Evolutionary conservation across 2,797 vertebrate genomes (phyloP), one percentile per base, ranked within the genome.

Genomic region (Urophycis tenuis): DNA sequence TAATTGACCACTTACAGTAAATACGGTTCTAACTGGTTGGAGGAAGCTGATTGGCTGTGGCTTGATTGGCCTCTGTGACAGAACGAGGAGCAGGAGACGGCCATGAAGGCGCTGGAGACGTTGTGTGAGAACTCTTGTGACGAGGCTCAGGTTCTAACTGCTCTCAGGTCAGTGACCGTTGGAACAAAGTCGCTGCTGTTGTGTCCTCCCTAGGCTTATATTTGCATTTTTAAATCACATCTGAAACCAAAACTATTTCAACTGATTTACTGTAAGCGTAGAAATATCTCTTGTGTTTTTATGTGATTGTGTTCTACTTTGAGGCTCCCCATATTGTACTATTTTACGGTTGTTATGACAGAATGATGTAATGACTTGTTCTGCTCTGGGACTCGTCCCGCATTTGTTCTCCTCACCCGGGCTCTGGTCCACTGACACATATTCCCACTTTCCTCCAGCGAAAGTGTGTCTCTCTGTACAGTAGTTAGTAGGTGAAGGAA

Each of bases 61-160:
- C 25, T 35, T 30, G 19, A 67, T 67, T 67, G 60, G 29, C 5
- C 5, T 29, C 60, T 81, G 45, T 82, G 33, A 81, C 78, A 98
- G 97, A 94, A 93, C 77, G 89, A 90, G 75, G 94, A 95, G 75
- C 87, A 93, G 80, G 86, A 90, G 82, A 92, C 86, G 8, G 96
- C 95, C 74, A 87, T 91, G 81, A 97, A 92, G 89, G 94, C 94
- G 25, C 90, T 98, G 87, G 94, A 95, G 81, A 92, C 87, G 91
- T 88, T 98, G 83, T 93, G 92, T 92, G 88, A 95, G 79, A 90
- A 86, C 85, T 93, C 93, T 35, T 87, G 89, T 84, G 94, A 96
- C 78, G 89, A 83, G 67, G 81, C 60, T 80, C 92, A 94, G 83
- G 89, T 94, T 41, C 88, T 98, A 81, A 88, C 81, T 83, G 94